Evolutionary conservation across 2,797 vertebrate genomes (phyloP).

Genomic region (Alfaro cultratus): DNA sequence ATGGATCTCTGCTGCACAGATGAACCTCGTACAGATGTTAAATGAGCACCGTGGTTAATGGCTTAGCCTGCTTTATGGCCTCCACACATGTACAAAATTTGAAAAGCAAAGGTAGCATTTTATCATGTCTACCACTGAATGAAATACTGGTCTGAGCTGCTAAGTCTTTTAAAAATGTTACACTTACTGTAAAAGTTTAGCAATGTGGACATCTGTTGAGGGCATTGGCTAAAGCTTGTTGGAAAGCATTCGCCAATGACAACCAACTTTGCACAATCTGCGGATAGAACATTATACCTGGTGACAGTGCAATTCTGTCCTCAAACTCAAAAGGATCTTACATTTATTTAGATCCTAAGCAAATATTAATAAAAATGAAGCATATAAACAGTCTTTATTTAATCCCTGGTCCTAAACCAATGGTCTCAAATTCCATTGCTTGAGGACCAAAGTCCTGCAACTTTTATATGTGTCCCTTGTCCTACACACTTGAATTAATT

Average conservation of each 20-base stretch:
- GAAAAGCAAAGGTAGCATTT: conserved; percentile 65
- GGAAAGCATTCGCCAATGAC: conserved; percentile 29
- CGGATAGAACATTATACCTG: background rate
- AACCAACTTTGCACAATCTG: background rate
- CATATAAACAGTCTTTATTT: background rate
- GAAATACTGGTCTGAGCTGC: conserved; percentile 15
- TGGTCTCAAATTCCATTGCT: no score
- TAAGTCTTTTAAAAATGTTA: conserved; percentile 27
- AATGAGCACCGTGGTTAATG: conserved; percentile 72
- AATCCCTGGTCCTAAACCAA: background rate
- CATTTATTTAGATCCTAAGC: background rate
- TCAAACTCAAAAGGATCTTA: background rate
- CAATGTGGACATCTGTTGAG: conserved; percentile 25
- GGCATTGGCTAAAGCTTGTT: conserved; percentile 32
- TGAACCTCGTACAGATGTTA: conserved; percentile 83
- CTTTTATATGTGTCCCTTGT: no score
- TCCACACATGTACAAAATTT: conserved; percentile 60
- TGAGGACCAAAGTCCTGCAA: no score
- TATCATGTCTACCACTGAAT: conserved; percentile 52
- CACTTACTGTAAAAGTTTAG: conserved; percentile 16
- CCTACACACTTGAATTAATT: no score
- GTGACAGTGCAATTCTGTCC: background rate
- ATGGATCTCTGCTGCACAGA: conserved; percentile 79
- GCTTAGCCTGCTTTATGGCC: conserved; percentile 70
- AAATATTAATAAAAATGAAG: background rate